Conservation (phyloP, 2,113 vertebrate genomes). For the Microtus oregoni region DNA sequence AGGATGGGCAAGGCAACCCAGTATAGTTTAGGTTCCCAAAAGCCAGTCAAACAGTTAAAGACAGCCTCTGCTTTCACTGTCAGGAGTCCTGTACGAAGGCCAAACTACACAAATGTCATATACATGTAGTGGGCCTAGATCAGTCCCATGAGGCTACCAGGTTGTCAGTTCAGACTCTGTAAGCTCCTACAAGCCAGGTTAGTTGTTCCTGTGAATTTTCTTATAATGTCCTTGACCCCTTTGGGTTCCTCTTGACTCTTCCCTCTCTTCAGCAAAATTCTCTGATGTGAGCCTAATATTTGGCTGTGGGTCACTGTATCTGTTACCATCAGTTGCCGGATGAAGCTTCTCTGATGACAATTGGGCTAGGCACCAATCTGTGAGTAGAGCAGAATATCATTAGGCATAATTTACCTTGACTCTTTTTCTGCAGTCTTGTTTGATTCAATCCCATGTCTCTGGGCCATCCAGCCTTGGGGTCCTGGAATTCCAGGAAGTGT, state of each 20-base stretch:
- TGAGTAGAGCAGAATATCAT: background rate
- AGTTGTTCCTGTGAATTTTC: background rate
- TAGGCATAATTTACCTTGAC: background rate
- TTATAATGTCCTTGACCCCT: background rate
- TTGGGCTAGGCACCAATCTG: background rate
- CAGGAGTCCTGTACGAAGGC: background rate
- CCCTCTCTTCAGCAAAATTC: background rate
- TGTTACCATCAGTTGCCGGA: background rate
- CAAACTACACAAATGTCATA: background rate
- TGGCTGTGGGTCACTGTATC: background rate
- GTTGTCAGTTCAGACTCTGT: background rate
- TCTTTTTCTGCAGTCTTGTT: background rate
- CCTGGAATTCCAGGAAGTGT: background rate
- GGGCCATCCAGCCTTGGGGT: background rate
- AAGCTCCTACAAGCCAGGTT: background rate
- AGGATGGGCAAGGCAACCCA: background rate
- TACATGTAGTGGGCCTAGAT: background rate
- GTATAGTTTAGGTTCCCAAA: background rate
- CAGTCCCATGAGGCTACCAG: background rate
- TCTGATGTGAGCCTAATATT: background rate
- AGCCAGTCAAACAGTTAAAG: background rate
- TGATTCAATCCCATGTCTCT: background rate
- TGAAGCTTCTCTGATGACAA: background rate
- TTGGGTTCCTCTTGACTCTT: background rate
- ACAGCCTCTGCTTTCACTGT: background rate